A percentile compares a stretch with the other conserved stretches of the same genome.
Evolutionary conservation across 2,888 invertebrate species (phyloP).

Genomic region (Sesia bembeciformis): DNA sequence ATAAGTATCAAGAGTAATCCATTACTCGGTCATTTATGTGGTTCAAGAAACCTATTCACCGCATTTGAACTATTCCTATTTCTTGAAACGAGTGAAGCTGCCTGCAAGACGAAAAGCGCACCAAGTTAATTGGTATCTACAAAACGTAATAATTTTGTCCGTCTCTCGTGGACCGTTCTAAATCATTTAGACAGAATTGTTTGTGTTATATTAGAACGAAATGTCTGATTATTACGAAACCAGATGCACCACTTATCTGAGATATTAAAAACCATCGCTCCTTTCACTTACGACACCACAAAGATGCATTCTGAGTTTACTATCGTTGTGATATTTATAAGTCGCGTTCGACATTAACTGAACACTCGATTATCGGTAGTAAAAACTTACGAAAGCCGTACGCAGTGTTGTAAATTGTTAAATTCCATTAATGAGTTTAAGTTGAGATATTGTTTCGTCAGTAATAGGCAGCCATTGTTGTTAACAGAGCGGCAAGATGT

Average conservation of each 20-base stretch:
- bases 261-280: background rate
- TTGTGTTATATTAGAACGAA: too few species aligned
- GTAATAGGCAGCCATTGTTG: background rate
- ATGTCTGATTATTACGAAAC: too few species aligned
- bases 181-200: too few species aligned
- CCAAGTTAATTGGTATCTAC: too few species aligned
- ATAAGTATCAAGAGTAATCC: too few species aligned
- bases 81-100: too few species aligned
- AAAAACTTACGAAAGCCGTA: background rate
- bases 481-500: background rate
- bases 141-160: too few species aligned
- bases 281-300: slow-evolving; percentile 7
- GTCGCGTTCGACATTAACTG: background rate
- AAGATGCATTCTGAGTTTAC: slow-evolving; percentile 11
- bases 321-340: slow-evolving; percentile 9
- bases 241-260: background rate
- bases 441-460: background rate
- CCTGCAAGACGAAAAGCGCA: too few species aligned
- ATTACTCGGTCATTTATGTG: too few species aligned
- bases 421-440: background rate
- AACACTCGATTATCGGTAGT: background rate
- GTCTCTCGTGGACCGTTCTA: too few species aligned
- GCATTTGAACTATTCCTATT: too few species aligned
- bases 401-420: background rate
- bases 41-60: too few species aligned